Percentiles rank a stretch among this genome's conserved stretches.
phyloP scores from a whole-genome alignment of 2,888 invertebrate species.

The Galeruca laticollis region DNA sequence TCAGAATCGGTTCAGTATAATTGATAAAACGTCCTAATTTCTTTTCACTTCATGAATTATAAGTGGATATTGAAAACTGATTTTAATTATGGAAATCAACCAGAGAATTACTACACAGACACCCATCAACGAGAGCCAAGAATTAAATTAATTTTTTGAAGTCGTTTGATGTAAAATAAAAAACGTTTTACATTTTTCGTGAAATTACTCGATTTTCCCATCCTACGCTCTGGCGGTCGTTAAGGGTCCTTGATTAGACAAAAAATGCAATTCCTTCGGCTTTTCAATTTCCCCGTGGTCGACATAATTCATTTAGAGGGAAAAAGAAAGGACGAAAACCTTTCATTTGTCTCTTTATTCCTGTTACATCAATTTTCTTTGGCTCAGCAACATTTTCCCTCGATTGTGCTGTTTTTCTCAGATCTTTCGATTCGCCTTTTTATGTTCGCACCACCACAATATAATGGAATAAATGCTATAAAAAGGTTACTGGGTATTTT shows the following conservation, averaged over 20 bases:
- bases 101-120: background rate
- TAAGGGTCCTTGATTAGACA: conserved; percentile 39
- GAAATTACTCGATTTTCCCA: conserved; percentile 28
- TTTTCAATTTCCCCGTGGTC: conserved; percentile 38
- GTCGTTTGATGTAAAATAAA: conserved; percentile 22
- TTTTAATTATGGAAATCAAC: background rate
- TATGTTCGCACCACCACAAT: background rate
- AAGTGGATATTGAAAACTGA: background rate
- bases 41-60: no score
- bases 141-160: conserved; percentile 17
- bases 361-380: conserved; percentile 31
- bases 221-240: conserved; percentile 31
- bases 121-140: background rate
- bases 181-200: conserved; percentile 16
- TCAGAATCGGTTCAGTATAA: no score
- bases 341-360: conserved; percentile 37
- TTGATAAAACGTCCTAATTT: no score
- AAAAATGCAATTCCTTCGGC: conserved; percentile 38
- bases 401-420: conserved; percentile 25
- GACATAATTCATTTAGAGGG: conserved; percentile 33
- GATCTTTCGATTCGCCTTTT: background rate
- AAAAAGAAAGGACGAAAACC: conserved; percentile 25
- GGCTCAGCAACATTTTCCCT: conserved; percentile 21
- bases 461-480: conserved; percentile 1
- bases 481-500: background rate